Conservation (phyloP, 2,797 vertebrate species). For the Trichosurus vulpecula region DNA sequence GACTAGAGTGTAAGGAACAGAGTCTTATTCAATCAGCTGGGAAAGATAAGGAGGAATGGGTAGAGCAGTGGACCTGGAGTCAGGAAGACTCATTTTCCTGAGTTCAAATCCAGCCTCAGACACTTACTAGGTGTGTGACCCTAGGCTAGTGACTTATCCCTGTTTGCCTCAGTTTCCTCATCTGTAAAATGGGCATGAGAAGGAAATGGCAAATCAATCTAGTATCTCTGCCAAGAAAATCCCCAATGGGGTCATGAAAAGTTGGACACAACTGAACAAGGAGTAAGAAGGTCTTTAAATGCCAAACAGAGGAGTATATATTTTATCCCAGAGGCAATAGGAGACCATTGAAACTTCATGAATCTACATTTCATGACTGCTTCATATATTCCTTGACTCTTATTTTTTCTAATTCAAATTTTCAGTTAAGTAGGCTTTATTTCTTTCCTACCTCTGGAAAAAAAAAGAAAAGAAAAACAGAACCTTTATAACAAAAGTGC, state of each 20-base stretch:
- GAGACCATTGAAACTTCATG: not conserved
- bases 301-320: not conserved
- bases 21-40: not conserved
- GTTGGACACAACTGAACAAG: not conserved
- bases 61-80: not conserved
- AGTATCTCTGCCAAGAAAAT: not conserved
- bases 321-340: not conserved
- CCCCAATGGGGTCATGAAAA: not conserved
- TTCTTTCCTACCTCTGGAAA: not conserved
- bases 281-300: not conserved
- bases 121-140: not conserved
- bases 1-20: no score
- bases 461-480: not conserved
- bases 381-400: not conserved
- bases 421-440: not conserved
- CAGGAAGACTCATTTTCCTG: not conserved
- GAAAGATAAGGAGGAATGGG: not conserved
- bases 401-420: not conserved
- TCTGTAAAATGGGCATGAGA: not conserved
- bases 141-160: not conserved
- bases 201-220: not conserved
- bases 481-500: not conserved
- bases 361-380: not conserved
- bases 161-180: not conserved
- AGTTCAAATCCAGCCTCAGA: not conserved